A percentile compares a stretch with the other conserved stretches of the same genome.
phyloP scores from a whole-genome alignment of 2,888 invertebrate genomes.

The Drosophila kokeensis region DNA sequence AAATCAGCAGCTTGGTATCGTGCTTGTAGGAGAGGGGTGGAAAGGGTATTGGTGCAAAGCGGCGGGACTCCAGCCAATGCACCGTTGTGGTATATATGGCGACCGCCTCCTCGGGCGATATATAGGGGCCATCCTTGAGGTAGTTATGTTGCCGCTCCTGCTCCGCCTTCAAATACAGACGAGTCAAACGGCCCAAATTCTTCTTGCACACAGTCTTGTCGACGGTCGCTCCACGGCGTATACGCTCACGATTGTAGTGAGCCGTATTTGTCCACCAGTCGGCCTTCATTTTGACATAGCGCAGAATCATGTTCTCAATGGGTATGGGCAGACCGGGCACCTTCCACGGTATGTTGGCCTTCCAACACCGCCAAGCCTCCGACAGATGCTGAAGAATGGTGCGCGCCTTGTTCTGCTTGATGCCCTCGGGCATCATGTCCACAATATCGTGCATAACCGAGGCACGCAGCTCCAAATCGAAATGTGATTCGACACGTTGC shows the following conservation, averaged over 20 bases:
- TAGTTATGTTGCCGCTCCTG: constrained; percentile 99
- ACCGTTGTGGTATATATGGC: constrained; percentile 99
- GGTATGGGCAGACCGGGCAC: constrained; percentile 99
- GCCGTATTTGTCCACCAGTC: constrained; percentile 99
- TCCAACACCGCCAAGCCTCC: constrained; percentile 99
- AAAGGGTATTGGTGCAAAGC: constrained; percentile 99
- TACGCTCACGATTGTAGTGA: constrained; percentile 99
- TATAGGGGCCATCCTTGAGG: constrained; percentile 99
- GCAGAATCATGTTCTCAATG: constrained; percentile 99
- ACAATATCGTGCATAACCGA: constrained; percentile 99
- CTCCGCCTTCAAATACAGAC: constrained; percentile 98
- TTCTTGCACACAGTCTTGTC: constrained; percentile 99
- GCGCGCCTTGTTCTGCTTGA: constrained; percentile 99
- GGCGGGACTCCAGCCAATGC: constrained; percentile 99
- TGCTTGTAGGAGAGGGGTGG: constrained; percentile 99
- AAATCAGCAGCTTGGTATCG: constrained; percentile 98
- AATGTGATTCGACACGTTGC: constrained; percentile 99
- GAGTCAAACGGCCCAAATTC: constrained; percentile 98
- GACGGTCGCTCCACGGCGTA: constrained; percentile 99
- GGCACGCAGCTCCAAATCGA: constrained; percentile 98
- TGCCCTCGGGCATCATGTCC: constrained; percentile 99
- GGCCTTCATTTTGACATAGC: constrained; percentile 99
- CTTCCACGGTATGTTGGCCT: constrained; percentile 99
- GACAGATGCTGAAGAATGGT: constrained; percentile 99
- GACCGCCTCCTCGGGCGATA: constrained; percentile 99